These are phyloP conservation scores for Prunella strophiata DNA, from an alignment of 2,797 vertebrate genomes.

Conservation along the genomic window DNA sequence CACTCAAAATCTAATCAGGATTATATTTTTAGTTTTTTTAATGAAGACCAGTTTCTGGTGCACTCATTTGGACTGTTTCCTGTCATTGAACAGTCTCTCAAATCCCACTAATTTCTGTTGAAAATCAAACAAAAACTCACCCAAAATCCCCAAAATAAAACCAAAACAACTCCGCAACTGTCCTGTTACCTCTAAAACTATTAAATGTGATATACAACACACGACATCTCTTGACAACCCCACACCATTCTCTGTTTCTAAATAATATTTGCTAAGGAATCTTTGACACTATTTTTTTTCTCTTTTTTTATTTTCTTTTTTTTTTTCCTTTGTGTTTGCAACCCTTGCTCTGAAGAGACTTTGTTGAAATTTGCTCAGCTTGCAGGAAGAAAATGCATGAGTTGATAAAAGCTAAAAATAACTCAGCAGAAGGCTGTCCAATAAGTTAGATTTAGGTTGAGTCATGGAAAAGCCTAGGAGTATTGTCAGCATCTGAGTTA, in stretches of 20 bases:
- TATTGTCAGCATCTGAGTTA: background rate
- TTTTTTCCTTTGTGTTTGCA: background rate
- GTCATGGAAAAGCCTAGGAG: constrained; percentile 29
- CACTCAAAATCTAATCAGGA: background rate
- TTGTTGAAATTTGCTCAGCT: constrained; percentile 34
- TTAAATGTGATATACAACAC: background rate
- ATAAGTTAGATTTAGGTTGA: constrained; percentile 30
- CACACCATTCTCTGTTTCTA: background rate
- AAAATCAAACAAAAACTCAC: background rate
- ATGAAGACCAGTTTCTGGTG: background rate
- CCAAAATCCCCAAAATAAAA: background rate
- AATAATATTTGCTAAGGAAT: background rate
- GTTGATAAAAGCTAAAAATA: constrained; percentile 63
- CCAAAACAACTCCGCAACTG: background rate
- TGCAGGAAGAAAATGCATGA: constrained; percentile 40
- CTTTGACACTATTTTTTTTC: background rate
- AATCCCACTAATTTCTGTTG: background rate
- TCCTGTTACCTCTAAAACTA: background rate
- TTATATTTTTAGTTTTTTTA: background rate
- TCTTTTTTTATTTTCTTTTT: background rate
- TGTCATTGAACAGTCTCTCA: background rate
- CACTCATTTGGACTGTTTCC: background rate
- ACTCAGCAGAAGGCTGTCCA: constrained; percentile 4
- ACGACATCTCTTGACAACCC: fast-evolving
- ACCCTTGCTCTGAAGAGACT: background rate